Conservation (phyloP, 2,888 invertebrate species). For the Arge pagana region DNA sequence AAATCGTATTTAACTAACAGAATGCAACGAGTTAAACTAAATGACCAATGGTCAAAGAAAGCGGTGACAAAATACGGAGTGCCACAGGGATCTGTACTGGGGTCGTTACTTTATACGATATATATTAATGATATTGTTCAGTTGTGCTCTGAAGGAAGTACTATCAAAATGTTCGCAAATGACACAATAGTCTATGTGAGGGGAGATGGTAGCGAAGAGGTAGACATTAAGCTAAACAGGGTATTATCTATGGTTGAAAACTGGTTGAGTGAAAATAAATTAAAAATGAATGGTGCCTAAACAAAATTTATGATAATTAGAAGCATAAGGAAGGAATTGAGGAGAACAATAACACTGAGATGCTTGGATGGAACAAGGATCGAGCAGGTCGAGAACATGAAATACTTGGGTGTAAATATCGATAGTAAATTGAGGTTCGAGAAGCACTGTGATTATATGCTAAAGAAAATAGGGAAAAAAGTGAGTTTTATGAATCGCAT, state of each 20-base stretch:
- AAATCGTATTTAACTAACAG: conserved; percentile 13
- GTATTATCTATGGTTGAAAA: conserved; percentile 7
- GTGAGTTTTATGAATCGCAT: conserved; percentile 24
- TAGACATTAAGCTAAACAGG: conserved; percentile 11
- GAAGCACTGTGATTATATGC: conserved; percentile 16
- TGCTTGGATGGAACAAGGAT: conserved; percentile 11
- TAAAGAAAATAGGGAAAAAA: conserved; percentile 25
- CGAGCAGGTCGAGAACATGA: conserved; percentile 22
- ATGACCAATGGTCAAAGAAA: conserved; percentile 1
- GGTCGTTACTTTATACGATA: conserved; percentile 15
- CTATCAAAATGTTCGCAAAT: conserved; percentile 15
- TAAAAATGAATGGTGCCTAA: conserved; percentile 14
- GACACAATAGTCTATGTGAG: conserved; percentile 4
- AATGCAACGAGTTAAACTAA: conserved; percentile 13
- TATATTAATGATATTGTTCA: conserved; percentile 22
- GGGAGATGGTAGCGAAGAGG: not conserved
- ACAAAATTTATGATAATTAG: conserved; percentile 19
- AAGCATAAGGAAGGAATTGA: conserved; percentile 4
- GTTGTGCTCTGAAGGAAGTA: not conserved
- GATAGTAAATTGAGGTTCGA: conserved; percentile 23
- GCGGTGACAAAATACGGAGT: conserved; percentile 4
- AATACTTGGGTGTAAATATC: conserved; percentile 24
- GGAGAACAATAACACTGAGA: no score
- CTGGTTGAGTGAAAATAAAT: conserved; percentile 14
- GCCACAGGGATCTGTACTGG: conserved; percentile 19